Conservation (phyloP, 2,113 vertebrate species). For the Monarcha castaneiventris region DNA sequence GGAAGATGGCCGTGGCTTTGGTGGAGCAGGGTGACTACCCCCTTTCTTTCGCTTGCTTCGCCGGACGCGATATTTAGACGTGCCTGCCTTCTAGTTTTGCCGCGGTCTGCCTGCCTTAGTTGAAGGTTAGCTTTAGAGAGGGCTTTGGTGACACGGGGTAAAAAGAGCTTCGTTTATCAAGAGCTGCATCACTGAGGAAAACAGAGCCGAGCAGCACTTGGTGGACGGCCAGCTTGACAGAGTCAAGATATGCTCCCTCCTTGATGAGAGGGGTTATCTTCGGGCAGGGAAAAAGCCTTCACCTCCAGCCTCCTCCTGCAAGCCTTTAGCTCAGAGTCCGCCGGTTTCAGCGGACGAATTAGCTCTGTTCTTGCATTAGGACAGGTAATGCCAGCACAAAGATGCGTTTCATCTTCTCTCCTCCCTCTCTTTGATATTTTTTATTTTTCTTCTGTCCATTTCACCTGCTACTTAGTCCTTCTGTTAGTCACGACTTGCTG, state of each 20-base stretch:
- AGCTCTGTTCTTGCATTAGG: not conserved
- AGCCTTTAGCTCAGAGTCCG: not conserved
- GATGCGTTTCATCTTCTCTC: accelerated
- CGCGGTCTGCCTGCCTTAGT: not conserved
- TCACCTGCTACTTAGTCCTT: not conserved
- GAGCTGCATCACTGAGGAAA: not conserved
- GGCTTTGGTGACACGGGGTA: not conserved
- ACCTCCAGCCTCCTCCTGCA: not conserved
- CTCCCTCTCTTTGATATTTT: not conserved
- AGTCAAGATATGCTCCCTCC: not conserved
- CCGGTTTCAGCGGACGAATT: not conserved
- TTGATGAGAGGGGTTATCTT: not conserved
- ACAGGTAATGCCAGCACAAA: not conserved
- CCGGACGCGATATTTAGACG: not conserved
- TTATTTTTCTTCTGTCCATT: not conserved
- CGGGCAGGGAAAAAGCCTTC: not conserved
- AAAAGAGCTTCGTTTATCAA: not conserved
- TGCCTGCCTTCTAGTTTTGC: not conserved
- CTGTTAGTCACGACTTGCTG: not conserved
- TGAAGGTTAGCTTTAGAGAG: not conserved
- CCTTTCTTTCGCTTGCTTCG: not conserved
- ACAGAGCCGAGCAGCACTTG: too few species aligned
- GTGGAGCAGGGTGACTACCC: too few species aligned
- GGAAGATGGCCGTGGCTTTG: not conserved
- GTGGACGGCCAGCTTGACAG: not conserved